Evolutionary conservation across 2,888 invertebrate species (phyloP), one percentile per base, ranked within the genome.

Genomic region (Cerceris ruficornis): DNA sequence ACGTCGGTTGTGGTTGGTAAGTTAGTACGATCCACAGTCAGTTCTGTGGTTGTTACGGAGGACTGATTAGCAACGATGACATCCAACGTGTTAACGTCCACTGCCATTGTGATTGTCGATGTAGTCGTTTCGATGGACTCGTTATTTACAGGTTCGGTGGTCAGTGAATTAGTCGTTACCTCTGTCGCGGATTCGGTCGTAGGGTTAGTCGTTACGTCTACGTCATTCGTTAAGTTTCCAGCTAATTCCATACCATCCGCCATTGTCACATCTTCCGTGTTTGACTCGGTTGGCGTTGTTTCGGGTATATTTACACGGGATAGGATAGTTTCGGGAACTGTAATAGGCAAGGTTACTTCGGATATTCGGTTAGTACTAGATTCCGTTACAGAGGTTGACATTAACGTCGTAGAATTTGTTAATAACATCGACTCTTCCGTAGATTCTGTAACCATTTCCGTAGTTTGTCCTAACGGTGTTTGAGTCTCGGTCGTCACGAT

Each of bases 1-100:
- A 70, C 78, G 50, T 69, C 65, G 58, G 41, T 77, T 43, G 46
- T 77, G 59, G 61, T 69, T 64, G 17, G 14, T 60, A 14, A 13
- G 39, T 71, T 57, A 66, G 50, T 61, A 67, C 41, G 28, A 9
- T 62, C 70, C 62, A 49, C 60, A 7, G 42, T 42, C 13, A 78
- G 42, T 28, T 66, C 72, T 79, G 66, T 60, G 46, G 76, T 75
- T 71, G 81, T 80, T 78, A 82, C 77, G 60, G 70, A 59, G 77
- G 80, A 64, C 65, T 79, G 78, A 66, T 87, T 87, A 87, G 83
- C 84, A 58, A 81, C 72, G 42, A 73, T 62, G 69, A 74, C 59
- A 42, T 67, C 69, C 59, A 52, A 71, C 6, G 81, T 66, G 55
- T 69, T 55, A 70, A 78, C 69, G 54, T 74, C 71, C 67, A 69